Base-by-base conservation (phyloP, 2,797 vertebrate genomes). In the Halcyon chelicuti region DNA sequence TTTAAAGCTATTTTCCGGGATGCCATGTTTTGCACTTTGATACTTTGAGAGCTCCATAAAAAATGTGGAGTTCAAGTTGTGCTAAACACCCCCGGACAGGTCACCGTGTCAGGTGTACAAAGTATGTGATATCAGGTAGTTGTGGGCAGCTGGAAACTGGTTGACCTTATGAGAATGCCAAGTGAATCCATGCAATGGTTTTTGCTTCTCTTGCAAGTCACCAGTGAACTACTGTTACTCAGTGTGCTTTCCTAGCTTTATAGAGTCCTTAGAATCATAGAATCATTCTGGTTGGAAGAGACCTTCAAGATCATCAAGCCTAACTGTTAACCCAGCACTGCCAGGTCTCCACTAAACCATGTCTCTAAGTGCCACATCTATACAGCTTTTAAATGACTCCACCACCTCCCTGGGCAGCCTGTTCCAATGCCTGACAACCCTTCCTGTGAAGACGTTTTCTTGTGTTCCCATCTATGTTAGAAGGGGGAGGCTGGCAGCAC, bases 1-100 rank as follows among this genome's bases (percentile, higher is more conserved):
- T 90, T 72, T 14, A 76, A 54, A 79, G 21, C 58, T 82, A 0
- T 86, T 85, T 92, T 78, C 47, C 55, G 72, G 40, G 42, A 12
- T 42, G 39, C 23, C 2, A 0, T 49, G 46, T 73, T 89, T 84
- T 13, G 4, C 16, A 26, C 29, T n/a, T 82, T 16, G 28, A 16
- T 12, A 7, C 44, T 74, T 70, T 9, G 16, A 65, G 70, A 76
- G 26, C 52, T 70, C 51, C 23, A 17, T 35, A 46, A 80, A 75
- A 87, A 26, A 4, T 2, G 0, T 23, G 17, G 29, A 33, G 51
- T 17, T 83, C 16, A 49, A 73, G 55, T 47, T 2, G 0, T 9
- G 7, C n/a, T 85, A 10, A 73, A 66, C 5, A 52, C 5, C 8
- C 0, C 0, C 6, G 14, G 15, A 51, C 2, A 4, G 26, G 23